Evolutionary conservation across 2,888 invertebrate species (phyloP).

Genomic region (Scaptomyza flava): DNA sequence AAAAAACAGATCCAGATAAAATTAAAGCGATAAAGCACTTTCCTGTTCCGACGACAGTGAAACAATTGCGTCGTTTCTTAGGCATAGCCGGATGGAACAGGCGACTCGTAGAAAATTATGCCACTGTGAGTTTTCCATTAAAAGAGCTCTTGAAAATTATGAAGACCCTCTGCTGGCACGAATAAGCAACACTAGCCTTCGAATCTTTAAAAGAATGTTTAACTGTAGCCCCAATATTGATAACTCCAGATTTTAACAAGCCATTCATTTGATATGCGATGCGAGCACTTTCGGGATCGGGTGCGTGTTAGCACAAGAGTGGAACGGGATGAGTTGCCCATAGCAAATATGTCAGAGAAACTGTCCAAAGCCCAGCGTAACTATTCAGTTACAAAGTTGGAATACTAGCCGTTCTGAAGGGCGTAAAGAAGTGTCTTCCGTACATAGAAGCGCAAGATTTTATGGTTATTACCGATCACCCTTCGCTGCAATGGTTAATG

Average conservation of each 20-base stretch:
- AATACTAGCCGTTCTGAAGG: too few species aligned
- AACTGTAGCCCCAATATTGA: neutral
- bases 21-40: neutral
- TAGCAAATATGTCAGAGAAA: too few species aligned
- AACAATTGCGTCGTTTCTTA: neutral
- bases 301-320: too few species aligned
- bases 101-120: neutral
- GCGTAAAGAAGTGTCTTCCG: too few species aligned
- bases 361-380: too few species aligned
- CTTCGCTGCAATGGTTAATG: too few species aligned
- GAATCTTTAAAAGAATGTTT: neutral
- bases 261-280: constrained; percentile 1
- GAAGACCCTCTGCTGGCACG: constrained; percentile 1
- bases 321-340: too few species aligned
- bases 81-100: neutral
- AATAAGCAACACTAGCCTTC: neutral
- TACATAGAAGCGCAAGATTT: too few species aligned
- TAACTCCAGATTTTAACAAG: constrained; percentile 4
- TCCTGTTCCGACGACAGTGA: constrained; percentile 1
- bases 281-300: too few species aligned
- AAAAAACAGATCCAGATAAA: too few species aligned
- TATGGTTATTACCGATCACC: too few species aligned
- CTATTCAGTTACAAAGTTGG: too few species aligned
- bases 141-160: neutral
- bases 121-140: neutral